Conservation (phyloP, 2,888 invertebrate genomes). For the Rotaria socialis region DNA sequence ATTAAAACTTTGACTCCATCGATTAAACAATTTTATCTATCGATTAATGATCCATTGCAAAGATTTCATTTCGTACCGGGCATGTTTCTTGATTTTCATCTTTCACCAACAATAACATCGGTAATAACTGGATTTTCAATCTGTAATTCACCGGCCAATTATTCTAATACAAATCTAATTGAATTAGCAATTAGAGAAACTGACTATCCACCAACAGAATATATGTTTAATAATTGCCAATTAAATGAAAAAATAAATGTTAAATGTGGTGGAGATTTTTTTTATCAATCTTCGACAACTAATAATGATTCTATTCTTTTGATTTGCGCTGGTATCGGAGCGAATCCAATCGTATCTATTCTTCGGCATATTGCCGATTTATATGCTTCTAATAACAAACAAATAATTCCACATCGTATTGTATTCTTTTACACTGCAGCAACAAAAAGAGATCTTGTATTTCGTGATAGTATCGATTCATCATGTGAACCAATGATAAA, state of each 20-base stretch:
- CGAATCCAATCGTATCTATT: conserved; percentile 22
- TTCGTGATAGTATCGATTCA: background rate
- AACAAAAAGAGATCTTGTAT: background rate
- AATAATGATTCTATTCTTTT: background rate
- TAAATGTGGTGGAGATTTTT: background rate
- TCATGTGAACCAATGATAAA: conserved; percentile 5
- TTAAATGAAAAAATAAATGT: background rate
- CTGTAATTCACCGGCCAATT: background rate
- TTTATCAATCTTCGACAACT: background rate
- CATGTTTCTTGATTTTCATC: conserved; percentile 7
- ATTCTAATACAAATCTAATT: background rate
- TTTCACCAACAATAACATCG: conserved; percentile 15
- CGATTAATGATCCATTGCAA: background rate
- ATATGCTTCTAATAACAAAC: background rate
- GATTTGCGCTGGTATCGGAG: conserved; percentile 15
- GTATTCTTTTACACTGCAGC: background rate
- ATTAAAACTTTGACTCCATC: background rate
- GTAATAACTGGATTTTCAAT: conserved; percentile 1
- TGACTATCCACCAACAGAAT: conserved; percentile 18
- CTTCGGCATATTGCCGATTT: conserved; percentile 16
- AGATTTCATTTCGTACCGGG: background rate
- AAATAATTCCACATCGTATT: background rate
- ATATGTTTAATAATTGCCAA: conserved; percentile 10
- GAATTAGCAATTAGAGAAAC: conserved; percentile 19
- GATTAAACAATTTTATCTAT: conserved; percentile 11